Percentiles rank a stretch among this genome's conserved stretches.
phyloP scores from a whole-genome alignment of 2,113 vertebrate genomes.

The Myrmophylax atrothorax region DNA sequence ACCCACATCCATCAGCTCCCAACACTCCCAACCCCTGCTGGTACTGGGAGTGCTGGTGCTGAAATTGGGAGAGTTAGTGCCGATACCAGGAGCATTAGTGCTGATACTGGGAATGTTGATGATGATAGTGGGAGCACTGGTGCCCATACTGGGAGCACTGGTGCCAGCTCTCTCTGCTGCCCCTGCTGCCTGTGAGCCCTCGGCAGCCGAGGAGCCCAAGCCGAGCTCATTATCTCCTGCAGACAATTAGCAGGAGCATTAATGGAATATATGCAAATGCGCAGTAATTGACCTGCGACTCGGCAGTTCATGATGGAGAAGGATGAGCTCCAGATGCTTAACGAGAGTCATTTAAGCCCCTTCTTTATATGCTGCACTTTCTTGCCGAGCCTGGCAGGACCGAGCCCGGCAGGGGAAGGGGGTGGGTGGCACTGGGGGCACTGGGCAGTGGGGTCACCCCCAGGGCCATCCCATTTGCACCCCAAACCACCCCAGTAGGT shows the following conservation, averaged over 20 bases:
- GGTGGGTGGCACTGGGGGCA: accelerated
- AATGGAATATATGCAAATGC: constrained; percentile 76
- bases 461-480: accelerated
- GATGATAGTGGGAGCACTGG: not conserved
- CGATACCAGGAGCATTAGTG: not conserved
- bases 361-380: constrained; percentile 1
- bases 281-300: constrained; percentile 71
- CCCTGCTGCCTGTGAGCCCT: constrained; percentile 21
- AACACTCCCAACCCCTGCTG: accelerated
- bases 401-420: not conserved
- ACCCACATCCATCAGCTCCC: accelerated
- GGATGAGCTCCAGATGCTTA: constrained; percentile 73
- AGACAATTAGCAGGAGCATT: constrained; percentile 74
- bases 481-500: accelerated
- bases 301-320: constrained; percentile 42
- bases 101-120: accelerated
- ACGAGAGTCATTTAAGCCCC: constrained; percentile 63
- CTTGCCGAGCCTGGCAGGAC: not conserved
- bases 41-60: not conserved
- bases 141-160: accelerated
- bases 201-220: constrained; percentile 5
- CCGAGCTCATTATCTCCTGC: constrained; percentile 56
- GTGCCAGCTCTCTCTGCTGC: not conserved
- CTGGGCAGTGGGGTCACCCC: not conserved
- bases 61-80: not conserved